These are phyloP conservation scores for Peromyscus eremicus DNA, from an alignment of 2,797 vertebrate species.

Conservation along the genomic window DNA sequence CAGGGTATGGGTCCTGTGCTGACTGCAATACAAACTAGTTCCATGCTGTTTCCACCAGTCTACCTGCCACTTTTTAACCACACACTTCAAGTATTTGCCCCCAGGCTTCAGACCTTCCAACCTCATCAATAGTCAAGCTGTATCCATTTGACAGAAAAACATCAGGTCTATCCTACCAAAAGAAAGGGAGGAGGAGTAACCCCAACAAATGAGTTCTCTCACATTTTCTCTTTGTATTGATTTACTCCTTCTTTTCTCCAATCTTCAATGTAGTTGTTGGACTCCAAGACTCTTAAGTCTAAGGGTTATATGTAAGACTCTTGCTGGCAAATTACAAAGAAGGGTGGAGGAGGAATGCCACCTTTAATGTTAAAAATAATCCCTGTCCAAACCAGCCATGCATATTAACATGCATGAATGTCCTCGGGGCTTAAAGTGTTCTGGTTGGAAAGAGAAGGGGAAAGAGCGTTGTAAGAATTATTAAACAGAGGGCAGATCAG, in stretches of 20 bases:
- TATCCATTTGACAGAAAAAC: constrained; percentile 16
- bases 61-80: constrained; percentile 64
- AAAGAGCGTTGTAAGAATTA: neutral
- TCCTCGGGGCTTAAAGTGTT: constrained; percentile 34
- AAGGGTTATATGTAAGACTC: constrained; percentile 17
- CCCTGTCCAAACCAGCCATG: constrained; percentile 48
- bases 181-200: neutral
- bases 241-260: neutral
- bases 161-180: neutral
- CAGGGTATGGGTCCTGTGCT: neutral
- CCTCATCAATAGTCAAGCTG: neutral
- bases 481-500: constrained; percentile 26
- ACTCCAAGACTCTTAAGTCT: neutral
- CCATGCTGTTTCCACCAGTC: constrained; percentile 72
- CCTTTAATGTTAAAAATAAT: constrained; percentile 59
- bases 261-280: constrained; percentile 30
- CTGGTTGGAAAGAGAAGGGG: neutral
- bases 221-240: neutral
- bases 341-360: neutral
- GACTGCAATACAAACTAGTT: constrained; percentile 62
- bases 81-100: constrained; percentile 62
- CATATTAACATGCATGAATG: constrained; percentile 62
- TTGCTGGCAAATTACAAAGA: constrained; percentile 45
- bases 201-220: neutral
- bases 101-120: constrained; percentile 45